A percentile compares a stretch with the other conserved stretches of the same genome.
Evolutionary conservation across 2,113 vertebrate species (phyloP).

Genomic region (Pachypanchax playfairii): DNA sequence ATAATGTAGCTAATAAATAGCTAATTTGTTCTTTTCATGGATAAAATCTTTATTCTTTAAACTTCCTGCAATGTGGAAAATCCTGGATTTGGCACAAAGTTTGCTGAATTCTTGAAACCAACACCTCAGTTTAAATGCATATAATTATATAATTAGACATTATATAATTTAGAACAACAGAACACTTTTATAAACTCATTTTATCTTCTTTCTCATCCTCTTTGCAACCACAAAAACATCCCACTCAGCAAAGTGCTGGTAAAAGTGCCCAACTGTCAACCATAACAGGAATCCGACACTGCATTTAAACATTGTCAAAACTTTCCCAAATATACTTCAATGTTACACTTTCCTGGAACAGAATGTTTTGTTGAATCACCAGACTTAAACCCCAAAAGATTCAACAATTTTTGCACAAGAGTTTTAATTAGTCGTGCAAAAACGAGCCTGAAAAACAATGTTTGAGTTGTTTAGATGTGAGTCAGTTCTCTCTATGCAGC

Average conservation of each 20-base stretch:
- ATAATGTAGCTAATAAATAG: slow-evolving; percentile 59
- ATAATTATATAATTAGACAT: too few relatives aligned
- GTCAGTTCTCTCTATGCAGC: slow-evolving; percentile 18
- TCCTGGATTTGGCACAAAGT: too few relatives aligned
- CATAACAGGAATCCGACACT: slow-evolving; percentile 30
- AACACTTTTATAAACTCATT: too few relatives aligned
- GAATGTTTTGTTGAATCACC: slow-evolving; percentile 6
- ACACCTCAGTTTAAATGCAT: too few relatives aligned
- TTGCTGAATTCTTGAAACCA: too few relatives aligned
- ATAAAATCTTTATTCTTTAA: too few relatives aligned
- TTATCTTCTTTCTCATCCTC: not conserved
- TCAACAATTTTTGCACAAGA: slow-evolving; percentile 19
- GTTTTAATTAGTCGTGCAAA: slow-evolving; percentile 22
- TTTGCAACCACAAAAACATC: not conserved
- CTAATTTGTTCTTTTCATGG: slow-evolving; percentile 55
- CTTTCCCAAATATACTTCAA: slow-evolving; percentile 6
- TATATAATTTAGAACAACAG: too few relatives aligned
- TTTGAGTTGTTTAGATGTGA: slow-evolving; percentile 42
- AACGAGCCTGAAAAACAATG: slow-evolving; percentile 12
- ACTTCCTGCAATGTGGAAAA: too few relatives aligned
- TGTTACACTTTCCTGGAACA: slow-evolving; percentile 16
- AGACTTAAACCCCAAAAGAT: slow-evolving; percentile 20
- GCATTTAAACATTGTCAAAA: slow-evolving; percentile 51
- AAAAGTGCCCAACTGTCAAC: slow-evolving; percentile 45
- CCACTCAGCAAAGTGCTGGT: not conserved